Evolutionary conservation across 2,888 invertebrate genomes (phyloP).

Genomic region (Yponomeuta sedellus): DNA sequence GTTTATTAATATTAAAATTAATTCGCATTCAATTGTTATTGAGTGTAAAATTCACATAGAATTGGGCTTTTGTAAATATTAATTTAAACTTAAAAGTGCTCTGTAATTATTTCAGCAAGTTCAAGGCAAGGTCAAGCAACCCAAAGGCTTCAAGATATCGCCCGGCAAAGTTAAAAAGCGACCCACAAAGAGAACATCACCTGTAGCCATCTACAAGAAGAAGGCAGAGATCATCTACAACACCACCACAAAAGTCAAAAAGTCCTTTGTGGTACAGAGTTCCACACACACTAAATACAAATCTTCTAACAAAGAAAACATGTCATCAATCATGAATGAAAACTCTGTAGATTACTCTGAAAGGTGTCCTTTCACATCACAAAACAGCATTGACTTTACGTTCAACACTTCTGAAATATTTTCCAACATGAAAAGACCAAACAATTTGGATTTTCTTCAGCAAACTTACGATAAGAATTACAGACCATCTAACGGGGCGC

Average conservation of each 20-base stretch:
- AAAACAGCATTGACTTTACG: conserved; percentile 43
- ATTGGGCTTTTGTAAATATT: too few relatives aligned
- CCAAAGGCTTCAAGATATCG: conserved; percentile 51
- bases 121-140: conserved; percentile 42
- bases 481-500: conserved; percentile 20
- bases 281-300: conserved; percentile 35
- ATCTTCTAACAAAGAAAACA: conserved; percentile 46
- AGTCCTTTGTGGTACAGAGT: conserved; percentile 39
- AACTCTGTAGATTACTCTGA: conserved; percentile 33
- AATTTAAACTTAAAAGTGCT: not conserved
- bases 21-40: too few relatives aligned
- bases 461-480: conserved; percentile 55
- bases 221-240: conserved; percentile 51
- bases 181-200: conserved; percentile 48
- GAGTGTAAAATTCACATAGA: too few relatives aligned
- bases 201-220: conserved; percentile 54
- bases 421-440: conserved; percentile 44
- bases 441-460: conserved; percentile 36
- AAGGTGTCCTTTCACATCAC: conserved; percentile 60
- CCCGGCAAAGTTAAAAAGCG: conserved; percentile 64
- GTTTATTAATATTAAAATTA: too few relatives aligned
- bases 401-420: conserved; percentile 65
- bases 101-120: conserved; percentile 43
- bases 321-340: conserved; percentile 27
- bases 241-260: conserved; percentile 44